These are phyloP conservation scores for Rotaria macrura DNA, from an alignment of 2,888 invertebrate genomes.

Conservation along the genomic window DNA sequence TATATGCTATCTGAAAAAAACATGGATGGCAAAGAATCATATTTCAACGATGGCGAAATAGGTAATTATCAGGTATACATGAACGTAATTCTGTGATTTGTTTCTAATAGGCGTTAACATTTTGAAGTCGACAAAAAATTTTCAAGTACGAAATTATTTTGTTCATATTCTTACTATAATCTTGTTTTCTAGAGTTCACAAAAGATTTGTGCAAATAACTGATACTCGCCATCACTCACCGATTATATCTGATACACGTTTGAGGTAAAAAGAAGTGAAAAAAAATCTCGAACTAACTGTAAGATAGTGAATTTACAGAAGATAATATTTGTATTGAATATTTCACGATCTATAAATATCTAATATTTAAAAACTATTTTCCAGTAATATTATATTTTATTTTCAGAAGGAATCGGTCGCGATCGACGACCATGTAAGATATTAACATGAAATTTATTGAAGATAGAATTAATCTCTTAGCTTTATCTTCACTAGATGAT, in stretches of 20 bases:
- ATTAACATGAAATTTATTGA: neutral
- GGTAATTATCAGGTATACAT: neutral
- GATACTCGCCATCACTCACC: neutral
- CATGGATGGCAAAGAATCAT: neutral
- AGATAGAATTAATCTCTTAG: too few species aligned
- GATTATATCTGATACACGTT: neutral
- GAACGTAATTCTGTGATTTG: too few species aligned
- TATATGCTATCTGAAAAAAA: neutral
- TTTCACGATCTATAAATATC: conserved; percentile 46
- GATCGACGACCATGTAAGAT: neutral
- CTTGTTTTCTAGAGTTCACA: neutral
- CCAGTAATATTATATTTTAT: neutral
- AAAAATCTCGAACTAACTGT: too few species aligned
- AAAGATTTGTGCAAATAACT: neutral
- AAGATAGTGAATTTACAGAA: too few species aligned
- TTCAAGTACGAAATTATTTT: neutral
- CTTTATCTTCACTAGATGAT: neutral
- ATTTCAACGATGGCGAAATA: neutral
- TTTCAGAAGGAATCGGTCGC: neutral
- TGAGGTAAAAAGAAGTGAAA: conserved; percentile 38
- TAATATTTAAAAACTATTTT: neutral
- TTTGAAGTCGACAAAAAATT: neutral
- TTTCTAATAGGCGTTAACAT: neutral
- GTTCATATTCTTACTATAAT: too few species aligned
- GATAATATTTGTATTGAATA: conserved; percentile 50